Base-by-base conservation (phyloP, 2,797 vertebrate species). In the Orestias chungarensis region DNA sequence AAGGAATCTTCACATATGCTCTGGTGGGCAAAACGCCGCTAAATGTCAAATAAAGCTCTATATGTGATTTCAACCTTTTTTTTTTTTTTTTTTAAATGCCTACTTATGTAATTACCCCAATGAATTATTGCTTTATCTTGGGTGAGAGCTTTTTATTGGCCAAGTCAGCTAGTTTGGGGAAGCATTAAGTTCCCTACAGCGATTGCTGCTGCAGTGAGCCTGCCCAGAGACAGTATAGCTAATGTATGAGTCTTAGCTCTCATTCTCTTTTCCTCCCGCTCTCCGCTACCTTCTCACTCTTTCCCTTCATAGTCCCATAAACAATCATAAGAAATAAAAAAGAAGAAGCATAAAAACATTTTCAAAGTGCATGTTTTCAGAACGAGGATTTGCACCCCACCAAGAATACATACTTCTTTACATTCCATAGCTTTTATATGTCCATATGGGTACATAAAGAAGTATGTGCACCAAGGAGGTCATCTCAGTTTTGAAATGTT, bases 381-480 rank as follows among this genome's bases (percentile, higher is more conserved):
- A 82, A 73, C 88, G 96, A 91, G 33, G 95, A 93, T 92, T 86
- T 66, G 74, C 87, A 93, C 97, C 97, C 95, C 91, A 90, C 96
- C 96, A 96, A 96, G 96, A 97, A 98, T 99, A 99, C 98, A 99
- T 99, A 99, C 98, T 99, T 99, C 98, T 99, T 99, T 99, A 99
- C 98, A 99, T 99, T 99, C 98, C 98, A 99, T 99, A 99, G 97
- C 95, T 96, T 93, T 95, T 91, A 93, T 97, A 97, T 97, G 95
- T 97, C 96, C 98, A 99, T 99, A 99, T 99, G 98, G 98, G 97
- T 96, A 99, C 96, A 98, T 99, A 99, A 98, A 99, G 97, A 99
- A 99, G 98, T 99, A 99, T 98, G 98, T 99, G 91, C 96, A 96
- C 97, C 93, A 94, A 94, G 95, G 95, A 97, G 96, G 96, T 93